These are phyloP conservation scores for Prunella himalayana DNA, from an alignment of 2,113 vertebrate species.

Conservation along the genomic window DNA sequence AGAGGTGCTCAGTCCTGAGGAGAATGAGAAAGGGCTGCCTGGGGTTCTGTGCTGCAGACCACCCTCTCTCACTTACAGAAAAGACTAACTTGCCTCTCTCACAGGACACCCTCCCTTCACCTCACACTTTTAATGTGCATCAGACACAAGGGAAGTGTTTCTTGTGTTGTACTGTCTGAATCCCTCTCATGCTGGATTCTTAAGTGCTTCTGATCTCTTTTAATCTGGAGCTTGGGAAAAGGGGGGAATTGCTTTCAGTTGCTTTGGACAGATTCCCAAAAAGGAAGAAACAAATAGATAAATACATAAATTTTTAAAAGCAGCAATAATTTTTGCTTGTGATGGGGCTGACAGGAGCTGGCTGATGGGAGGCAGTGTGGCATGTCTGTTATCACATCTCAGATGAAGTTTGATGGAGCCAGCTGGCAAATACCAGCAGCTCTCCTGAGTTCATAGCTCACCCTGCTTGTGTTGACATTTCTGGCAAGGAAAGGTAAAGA, in stretches of 20 bases:
- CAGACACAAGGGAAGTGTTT: not conserved
- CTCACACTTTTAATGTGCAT: not conserved
- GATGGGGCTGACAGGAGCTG: not conserved
- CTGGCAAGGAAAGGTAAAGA: slow-evolving; percentile 43
- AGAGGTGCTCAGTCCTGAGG: not conserved
- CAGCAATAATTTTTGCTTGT: not conserved
- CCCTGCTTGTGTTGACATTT: slow-evolving; percentile 27
- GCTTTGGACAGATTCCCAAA: not conserved
- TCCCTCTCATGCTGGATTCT: not conserved
- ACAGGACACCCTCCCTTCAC: not conserved
- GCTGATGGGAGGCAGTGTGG: not conserved
- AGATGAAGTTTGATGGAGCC: not conserved
- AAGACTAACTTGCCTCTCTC: not conserved
- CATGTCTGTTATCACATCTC: not conserved
- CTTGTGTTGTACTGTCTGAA: not conserved
- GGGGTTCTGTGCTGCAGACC: not conserved
- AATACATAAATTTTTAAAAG: not conserved
- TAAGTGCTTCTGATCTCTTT: not conserved
- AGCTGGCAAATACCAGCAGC: slow-evolving; percentile 19
- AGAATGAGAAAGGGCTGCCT: not conserved
- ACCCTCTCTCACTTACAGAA: not conserved
- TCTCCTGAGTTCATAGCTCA: slow-evolving; percentile 32
- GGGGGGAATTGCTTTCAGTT: not conserved
- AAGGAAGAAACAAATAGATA: not conserved
- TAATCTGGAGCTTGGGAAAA: not conserved